phyloP scores from a whole-genome alignment of 92 coral and sea anemone species.

The Palythoa heliodiscus region DNA sequence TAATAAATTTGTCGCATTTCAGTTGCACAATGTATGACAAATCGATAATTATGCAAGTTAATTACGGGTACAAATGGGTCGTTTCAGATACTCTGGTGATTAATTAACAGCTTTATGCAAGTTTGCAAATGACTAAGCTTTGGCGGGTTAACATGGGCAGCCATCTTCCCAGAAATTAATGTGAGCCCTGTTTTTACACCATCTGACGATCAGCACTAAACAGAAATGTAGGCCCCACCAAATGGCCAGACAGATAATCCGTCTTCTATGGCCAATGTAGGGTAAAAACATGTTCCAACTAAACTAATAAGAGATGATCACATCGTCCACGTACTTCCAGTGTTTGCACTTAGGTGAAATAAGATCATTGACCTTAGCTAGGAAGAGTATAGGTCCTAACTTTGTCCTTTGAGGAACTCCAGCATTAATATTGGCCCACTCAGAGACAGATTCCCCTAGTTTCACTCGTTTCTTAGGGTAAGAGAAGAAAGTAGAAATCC shows the following conservation, averaged over 20 bases:
- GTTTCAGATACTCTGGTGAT: too few relatives aligned
- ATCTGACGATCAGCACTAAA: neutral
- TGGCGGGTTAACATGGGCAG: too few relatives aligned
- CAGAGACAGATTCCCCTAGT: conserved; percentile 5
- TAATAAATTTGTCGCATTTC: too few relatives aligned
- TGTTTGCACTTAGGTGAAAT: conserved; percentile 23
- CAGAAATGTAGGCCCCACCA: neutral
- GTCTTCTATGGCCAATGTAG: neutral
- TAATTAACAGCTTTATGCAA: too few relatives aligned
- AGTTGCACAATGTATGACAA: too few relatives aligned
- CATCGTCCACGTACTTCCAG: conserved; percentile 56
- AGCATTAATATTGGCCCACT: conserved; percentile 49
- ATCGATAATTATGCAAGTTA: too few relatives aligned
- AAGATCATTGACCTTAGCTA: conserved; percentile 45
- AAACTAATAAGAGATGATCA: conserved; percentile 26
- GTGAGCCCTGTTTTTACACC: neutral
- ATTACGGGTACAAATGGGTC: too few relatives aligned
- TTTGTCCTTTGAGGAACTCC: too few relatives aligned
- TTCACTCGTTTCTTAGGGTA: conserved; percentile 15
- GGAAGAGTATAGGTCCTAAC: too few relatives aligned
- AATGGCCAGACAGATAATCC: too few relatives aligned
- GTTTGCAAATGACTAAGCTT: too few relatives aligned
- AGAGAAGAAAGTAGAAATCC: conserved; percentile 18
- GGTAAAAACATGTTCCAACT: neutral
- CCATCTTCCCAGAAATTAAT: neutral